phyloP scores from a whole-genome alignment of 2,113 vertebrate genomes.

The Morone saxatilis region DNA sequence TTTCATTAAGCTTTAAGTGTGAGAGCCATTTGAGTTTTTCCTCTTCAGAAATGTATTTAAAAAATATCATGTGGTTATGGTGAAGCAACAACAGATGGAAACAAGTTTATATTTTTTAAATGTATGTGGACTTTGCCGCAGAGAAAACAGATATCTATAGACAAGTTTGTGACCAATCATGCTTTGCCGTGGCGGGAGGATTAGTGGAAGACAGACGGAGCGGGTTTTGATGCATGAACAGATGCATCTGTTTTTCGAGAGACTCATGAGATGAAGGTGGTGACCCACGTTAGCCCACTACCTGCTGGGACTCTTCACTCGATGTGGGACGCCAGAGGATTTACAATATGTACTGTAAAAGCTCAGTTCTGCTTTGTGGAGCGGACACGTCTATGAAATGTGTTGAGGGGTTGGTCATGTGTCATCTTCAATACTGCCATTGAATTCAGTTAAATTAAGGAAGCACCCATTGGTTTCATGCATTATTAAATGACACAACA shows the following conservation, averaged over 20 bases:
- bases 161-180: slow-evolving; percentile 43
- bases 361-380: slow-evolving; percentile 36
- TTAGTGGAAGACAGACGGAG: neutral
- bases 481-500: slow-evolving; percentile 12
- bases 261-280: slow-evolving; percentile 13
- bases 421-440: slow-evolving; percentile 48
- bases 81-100: slow-evolving; percentile 43
- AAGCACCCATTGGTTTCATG: slow-evolving; percentile 5
- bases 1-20: slow-evolving; percentile 66
- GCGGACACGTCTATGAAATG: slow-evolving; percentile 2
- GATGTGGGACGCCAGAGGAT: slow-evolving; percentile 10
- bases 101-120: slow-evolving; percentile 78
- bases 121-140: slow-evolving; percentile 61
- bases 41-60: slow-evolving; percentile 51
- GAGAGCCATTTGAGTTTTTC: slow-evolving; percentile 17
- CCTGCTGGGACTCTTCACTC: slow-evolving; percentile 21
- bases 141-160: slow-evolving; percentile 39
- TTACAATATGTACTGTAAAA: slow-evolving; percentile 24
- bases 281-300: neutral
- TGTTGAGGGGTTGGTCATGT: slow-evolving; percentile 8
- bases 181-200: neutral
- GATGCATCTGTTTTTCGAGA: neutral
- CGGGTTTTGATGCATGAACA: neutral
- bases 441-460: slow-evolving; percentile 24
- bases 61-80: slow-evolving; percentile 43